Evolutionary conservation across 2,113 vertebrate genomes (phyloP), one percentile per base, ranked within the genome.

Genomic region (Thinocorus orbignyianus): DNA sequence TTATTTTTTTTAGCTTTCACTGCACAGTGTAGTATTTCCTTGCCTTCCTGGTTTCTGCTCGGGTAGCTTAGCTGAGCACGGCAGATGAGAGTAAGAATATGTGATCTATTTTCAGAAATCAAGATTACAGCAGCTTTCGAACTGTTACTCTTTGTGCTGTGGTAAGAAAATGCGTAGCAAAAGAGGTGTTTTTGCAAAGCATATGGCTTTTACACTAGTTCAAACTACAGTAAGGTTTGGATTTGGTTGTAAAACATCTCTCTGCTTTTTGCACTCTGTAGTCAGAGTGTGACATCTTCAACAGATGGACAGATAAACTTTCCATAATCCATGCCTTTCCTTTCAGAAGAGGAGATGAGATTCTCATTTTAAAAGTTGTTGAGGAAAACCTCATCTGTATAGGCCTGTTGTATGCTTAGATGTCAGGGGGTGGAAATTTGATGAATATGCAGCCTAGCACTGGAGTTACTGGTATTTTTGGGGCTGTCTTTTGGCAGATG

Each of bases 221-320:
- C 80, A 86, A 78, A 39, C 68, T 90, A 15, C 88, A 80, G 81
- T 46, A 33, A 62, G 49, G 76, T 92, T 95, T 64, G 52, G 89
- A 72, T 86, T 64, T 77, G 51, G 58, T 82, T 89, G 91, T 91
- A 86, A 96, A 95, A 85, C 65, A 72, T 84, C 37, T 25, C 70
- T 64, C 15, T 93, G 89, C 33, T 94, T 93, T 94, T 94, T 91
- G 86, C 79, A 74, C 85, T 92, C 86, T 54, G 42, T 88, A 93
- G 80, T 81, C 78, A 65, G 86, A 54, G 73, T 93, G 78, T 94
- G 88, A 90, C 62, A 33, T 86, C 86, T 78, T 65, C 79, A 92
- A 25, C 95, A 96, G 92, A 96, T 73, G 89, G 92, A 84, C 87
- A 94, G 69, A 79, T 85, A 91, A 91, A 88, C 82, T 92, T 86